Base-by-base conservation (phyloP, 2,113 vertebrate species). In the Rhinogobius similis region DNA sequence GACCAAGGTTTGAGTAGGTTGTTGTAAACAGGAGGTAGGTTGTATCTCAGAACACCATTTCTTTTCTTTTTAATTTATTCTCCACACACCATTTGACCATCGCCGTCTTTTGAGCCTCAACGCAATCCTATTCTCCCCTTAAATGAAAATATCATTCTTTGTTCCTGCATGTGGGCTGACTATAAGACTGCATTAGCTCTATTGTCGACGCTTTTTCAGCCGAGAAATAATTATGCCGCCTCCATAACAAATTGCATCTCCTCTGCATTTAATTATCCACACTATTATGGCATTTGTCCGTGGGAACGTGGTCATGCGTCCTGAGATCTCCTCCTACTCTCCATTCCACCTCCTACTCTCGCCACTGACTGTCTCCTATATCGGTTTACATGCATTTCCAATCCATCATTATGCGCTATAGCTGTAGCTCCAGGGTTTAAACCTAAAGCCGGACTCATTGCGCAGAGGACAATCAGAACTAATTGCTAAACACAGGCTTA, bases 211-310 rank as follows among this genome's bases (percentile, higher is more conserved):
- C 21, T 50, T 50, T 50, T 50, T 10, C 20, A 50, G 20, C 46
- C 10, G n/a, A 50, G 46, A 50, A 50, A 50, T 50, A 50, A 50
- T 50, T n/a, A 50, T 50, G 20, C 46, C 46, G 46, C 46, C 46
- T 50, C 46, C 46, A 50, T n/a, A 50, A 50, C 46, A 50, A 50
- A 50, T 50, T 50, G 46, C 46, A 50, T 50, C 46, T 50, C 46
- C 20, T 50, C 46, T 50, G 46, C 20, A 50, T 50, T 50, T n/a
- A 50, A 50, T 50, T n/a, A 41, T 41, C 10, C 0, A 10, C 39
- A 41, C 39, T 11, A 39, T 41, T 41, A 50, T 21, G 5, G 46
- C 9, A n/a, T 20, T 48, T 48, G 46, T 50, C 46, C 20, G 46
- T 50, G 46, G 46, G 46, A 50, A 50, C 1, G 7, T 50, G 46